phyloP scores from a whole-genome alignment of 2,113 vertebrate species.

The Mormyrus lacerda region DNA sequence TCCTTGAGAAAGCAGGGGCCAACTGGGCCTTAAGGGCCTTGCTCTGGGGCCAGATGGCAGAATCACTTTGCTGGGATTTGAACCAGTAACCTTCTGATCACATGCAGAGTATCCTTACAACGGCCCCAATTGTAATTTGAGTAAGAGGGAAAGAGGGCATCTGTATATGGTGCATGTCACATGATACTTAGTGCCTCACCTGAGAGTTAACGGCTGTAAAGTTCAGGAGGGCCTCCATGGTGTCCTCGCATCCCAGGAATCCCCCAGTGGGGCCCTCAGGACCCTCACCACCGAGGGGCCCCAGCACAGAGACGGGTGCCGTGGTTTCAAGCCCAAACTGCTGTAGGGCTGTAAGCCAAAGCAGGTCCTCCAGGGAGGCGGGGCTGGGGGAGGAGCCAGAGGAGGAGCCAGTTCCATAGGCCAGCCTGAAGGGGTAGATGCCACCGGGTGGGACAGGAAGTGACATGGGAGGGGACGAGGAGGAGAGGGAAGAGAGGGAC shows the following conservation, averaged over 20 bases:
- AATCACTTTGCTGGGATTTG: background rate
- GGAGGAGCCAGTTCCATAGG: slow-evolving; percentile 5
- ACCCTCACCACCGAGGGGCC: slow-evolving; percentile 54
- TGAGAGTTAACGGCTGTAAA: slow-evolving; percentile 75
- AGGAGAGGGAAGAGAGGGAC: slow-evolving; percentile 46
- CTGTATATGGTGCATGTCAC: background rate
- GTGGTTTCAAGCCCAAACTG: slow-evolving; percentile 87
- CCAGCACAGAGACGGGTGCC: slow-evolving; percentile 57
- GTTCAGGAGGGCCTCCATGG: slow-evolving; percentile 86
- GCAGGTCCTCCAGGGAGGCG: slow-evolving; percentile 87
- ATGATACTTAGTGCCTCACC: slow-evolving; percentile 43
- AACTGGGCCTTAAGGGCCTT: background rate
- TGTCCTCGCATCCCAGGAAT: slow-evolving; percentile 90
- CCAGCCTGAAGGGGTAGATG: slow-evolving; percentile 53
- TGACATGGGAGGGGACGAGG: slow-evolving; percentile 55
- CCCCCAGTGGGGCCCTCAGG: slow-evolving; percentile 69
- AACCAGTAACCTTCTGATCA: background rate
- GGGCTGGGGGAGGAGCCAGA: slow-evolving; percentile 64
- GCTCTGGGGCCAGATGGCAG: background rate
- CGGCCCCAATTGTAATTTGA: no score
- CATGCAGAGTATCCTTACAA: background rate
- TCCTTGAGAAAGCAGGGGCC: background rate
- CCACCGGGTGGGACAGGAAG: slow-evolving; percentile 61
- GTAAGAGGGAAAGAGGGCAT: slow-evolving; percentile 51
- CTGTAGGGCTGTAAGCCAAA: slow-evolving; percentile 89